A percentile compares a stretch with the other conserved stretches of the same genome.
Evolutionary conservation across 2,888 invertebrate genomes (phyloP).

Genomic region (Rambutsinella grinnellia): DNA sequence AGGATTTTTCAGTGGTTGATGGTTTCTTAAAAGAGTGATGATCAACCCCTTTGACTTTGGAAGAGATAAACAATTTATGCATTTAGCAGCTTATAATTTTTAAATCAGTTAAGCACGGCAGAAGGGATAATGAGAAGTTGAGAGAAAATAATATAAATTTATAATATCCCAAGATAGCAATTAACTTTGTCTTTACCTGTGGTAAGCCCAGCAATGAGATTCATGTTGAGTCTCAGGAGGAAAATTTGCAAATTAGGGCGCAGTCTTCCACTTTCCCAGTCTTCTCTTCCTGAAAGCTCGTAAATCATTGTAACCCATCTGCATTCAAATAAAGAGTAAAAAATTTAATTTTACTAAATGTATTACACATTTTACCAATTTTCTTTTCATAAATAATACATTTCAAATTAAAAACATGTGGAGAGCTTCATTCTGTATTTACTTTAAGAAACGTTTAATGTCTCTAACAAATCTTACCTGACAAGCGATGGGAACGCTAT

Average conservation of each 20-base stretch:
- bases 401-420: too few relatives aligned
- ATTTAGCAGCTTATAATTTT: slow-evolving; percentile 24
- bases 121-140: background rate
- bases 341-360: slow-evolving; percentile 13
- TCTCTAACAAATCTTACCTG: slow-evolving; percentile 54
- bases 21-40: background rate
- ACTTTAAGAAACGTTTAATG: too few relatives aligned
- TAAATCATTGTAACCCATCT: slow-evolving; percentile 62
- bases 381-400: too few relatives aligned
- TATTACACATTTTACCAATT: too few relatives aligned
- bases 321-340: slow-evolving; percentile 19
- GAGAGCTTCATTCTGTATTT: too few relatives aligned
- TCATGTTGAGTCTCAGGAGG: slow-evolving; percentile 62
- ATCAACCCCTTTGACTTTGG: background rate
- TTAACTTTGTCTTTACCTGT: slow-evolving; percentile 52
- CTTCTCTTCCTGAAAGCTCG: slow-evolving; percentile 58
- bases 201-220: slow-evolving; percentile 64
- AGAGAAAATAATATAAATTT: slow-evolving; percentile 1
- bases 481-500: slow-evolving; percentile 58
- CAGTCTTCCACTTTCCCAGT: slow-evolving; percentile 60
- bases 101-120: background rate
- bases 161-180: background rate
- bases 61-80: slow-evolving; percentile 2
- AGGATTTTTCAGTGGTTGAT: background rate
- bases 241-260: slow-evolving; percentile 63